phyloP scores from a whole-genome alignment of 2,113 vertebrate species.

The Grus americana region DNA sequence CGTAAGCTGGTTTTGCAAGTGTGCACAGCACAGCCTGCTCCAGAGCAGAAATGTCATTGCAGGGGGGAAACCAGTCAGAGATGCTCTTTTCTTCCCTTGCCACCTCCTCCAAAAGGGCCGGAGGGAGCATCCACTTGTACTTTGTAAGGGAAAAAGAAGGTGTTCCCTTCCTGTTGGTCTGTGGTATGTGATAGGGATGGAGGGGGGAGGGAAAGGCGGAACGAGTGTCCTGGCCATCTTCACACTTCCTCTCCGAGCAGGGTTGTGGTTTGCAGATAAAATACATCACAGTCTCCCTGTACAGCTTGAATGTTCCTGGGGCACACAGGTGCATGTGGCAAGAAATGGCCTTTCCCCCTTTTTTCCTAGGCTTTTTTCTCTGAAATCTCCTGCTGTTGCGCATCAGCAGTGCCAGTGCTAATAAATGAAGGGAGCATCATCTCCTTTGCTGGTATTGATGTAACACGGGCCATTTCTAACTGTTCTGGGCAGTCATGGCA shows the following conservation, averaged over 20 bases:
- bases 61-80: not conserved
- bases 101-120: not conserved
- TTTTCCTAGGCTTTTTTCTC: not conserved
- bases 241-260: not conserved
- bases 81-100: not conserved
- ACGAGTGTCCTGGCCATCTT: not conserved
- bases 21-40: not conserved
- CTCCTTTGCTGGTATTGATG: not conserved
- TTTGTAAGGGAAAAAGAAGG: not conserved
- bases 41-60: not conserved
- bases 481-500: not conserved
- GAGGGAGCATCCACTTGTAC: not conserved
- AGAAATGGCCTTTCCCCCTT: not conserved
- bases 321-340: accelerated
- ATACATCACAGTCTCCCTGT: not conserved
- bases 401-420: not conserved
- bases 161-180: not conserved
- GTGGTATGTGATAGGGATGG: not conserved
- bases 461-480: not conserved
- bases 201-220: not conserved
- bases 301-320: not conserved
- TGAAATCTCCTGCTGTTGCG: not conserved
- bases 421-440: not conserved
- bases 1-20: not conserved
- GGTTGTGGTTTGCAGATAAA: not conserved